Evolutionary conservation across 2,113 vertebrate genomes (phyloP), one percentile per base, ranked within the genome.

Genomic region (Pelecanoides urinatrix): DNA sequence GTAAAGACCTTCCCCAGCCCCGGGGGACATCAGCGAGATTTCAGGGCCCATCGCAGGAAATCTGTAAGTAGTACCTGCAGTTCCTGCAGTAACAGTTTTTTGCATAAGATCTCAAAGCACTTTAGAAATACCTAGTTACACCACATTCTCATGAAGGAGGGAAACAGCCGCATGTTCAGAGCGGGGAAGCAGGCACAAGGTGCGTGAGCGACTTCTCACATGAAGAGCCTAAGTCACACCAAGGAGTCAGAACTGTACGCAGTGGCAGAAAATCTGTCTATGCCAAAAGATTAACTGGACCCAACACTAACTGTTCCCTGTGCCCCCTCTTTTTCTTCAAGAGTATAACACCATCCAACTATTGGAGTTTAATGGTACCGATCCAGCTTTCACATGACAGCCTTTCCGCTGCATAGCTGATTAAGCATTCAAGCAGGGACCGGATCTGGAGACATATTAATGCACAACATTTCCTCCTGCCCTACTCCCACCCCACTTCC

Each of bases 41-140:
- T 71, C 62, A 77, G 63, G 62, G 74, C 66, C 2, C 1, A 12
- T 4, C 40, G 72, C 1, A 53, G 72, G 65, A 63, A 86, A 67
- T 3, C 86, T 70, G n/a, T 20, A 36, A 85, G 42, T 0, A 56
- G 47, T 4, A 79, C 86, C 66, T 23, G 52, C 8, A 15, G 92
- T 53, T 92, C 78, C 82, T 58, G 74, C 79, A 80, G 52, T 25
- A 78, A 78, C 80, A 66, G 29, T 25, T 5, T n/a, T 93, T 95
- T 94, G 73, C 29, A 13, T 22, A 88, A 94, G 76, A 79, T 27
- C 89, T 82, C 76, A 30, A 50, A 82, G 62, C 32, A 4, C 73
- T 97, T 89, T 81, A 74, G 92, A 95, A 96, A 96, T 12, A 81
- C 29, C 29, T 21, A 3, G 32, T 94, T 97, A 75, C 88, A 50